Conservation (phyloP, 2,888 invertebrate species). For the Idaea aversata region DNA sequence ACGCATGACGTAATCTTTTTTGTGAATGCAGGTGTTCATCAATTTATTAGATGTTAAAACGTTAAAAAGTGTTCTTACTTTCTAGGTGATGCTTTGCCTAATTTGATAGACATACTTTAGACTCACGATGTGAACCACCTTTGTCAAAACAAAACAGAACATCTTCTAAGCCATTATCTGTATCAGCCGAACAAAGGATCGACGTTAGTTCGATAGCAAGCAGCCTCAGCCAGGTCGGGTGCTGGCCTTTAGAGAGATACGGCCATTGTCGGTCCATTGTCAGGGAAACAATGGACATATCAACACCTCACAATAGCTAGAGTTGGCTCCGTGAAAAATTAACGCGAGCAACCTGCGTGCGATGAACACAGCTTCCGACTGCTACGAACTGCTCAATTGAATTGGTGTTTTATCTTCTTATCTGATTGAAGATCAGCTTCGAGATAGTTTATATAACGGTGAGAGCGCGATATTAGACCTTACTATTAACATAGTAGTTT, state of each 20-base stretch:
- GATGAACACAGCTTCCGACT: slow-evolving; percentile 34
- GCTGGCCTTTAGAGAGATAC: slow-evolving; percentile 55
- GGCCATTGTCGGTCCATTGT: slow-evolving; percentile 62
- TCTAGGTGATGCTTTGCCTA: too few species aligned
- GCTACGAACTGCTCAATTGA: slow-evolving; percentile 22
- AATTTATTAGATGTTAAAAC: too few species aligned
- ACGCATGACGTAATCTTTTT: too few species aligned
- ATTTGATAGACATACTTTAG: not conserved
- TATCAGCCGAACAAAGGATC: slow-evolving; percentile 33
- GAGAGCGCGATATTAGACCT: not conserved
- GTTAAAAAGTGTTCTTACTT: too few species aligned
- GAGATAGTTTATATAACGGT: not conserved
- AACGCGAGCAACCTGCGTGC: slow-evolving; percentile 52
- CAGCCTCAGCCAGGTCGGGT: slow-evolving; percentile 45
- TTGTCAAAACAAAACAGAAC: not conserved
- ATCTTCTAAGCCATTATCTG: slow-evolving; percentile 21
- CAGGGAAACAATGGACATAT: slow-evolving; percentile 58
- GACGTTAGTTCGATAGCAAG: slow-evolving; percentile 32
- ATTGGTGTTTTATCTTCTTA: slow-evolving; percentile 2
- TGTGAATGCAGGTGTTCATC: too few species aligned
- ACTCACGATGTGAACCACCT: not conserved
- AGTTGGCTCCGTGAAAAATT: slow-evolving; percentile 63
- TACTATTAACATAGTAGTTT: not conserved
- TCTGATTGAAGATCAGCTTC: not conserved
- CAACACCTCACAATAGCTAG: slow-evolving; percentile 61